Base-by-base conservation (phyloP, 2,888 invertebrate species). In the Trypoxylon attenuatum region DNA sequence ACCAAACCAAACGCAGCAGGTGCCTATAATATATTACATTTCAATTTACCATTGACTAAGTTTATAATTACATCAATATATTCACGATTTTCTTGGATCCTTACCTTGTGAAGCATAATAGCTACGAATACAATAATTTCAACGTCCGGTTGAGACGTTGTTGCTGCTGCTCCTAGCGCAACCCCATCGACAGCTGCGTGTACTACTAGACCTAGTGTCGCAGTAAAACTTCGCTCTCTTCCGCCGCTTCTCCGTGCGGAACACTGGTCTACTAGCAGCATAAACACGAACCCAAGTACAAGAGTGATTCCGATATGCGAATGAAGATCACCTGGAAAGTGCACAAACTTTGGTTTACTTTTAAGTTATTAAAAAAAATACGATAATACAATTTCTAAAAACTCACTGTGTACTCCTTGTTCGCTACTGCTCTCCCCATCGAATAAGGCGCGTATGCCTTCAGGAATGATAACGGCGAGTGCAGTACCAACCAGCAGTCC, bases 111-210 rank as follows among this genome's bases (percentile, higher is more conserved):
- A 52, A 99, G 88, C 98, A 99, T 99, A 73, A 99, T 99, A 2
- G 99, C 99, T 23, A 99, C 86, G 88, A 99, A 99, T 6, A 99
- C 98, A 66, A 99, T 98, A 81, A 98, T 91, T 87, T 99, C 99
- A 0, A 99, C 96, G 82, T 98, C 98, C 0, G 96, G 93, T 82
- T 98, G 98, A 2, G 96, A 94, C 0, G 98, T 97, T 0, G 97
- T 96, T 0, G 98, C 98, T 0, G 99, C 99, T 1, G 99, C 98
- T n/a, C 99, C 99, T 13, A 99, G 87, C 0, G 99, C 99, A 8
- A 99, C 93, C 1, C 99, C 99, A 88, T 99, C 99, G 57, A 98
- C 98, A 92, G 99, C 99, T 0, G 99, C 98, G 86, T 99, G 99
- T 0, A 99, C 99, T 0, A 99, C 97, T 2, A 99, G 88, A 0